phyloP scores from a whole-genome alignment of 2,113 vertebrate species.

The Trichechus manatus region DNA sequence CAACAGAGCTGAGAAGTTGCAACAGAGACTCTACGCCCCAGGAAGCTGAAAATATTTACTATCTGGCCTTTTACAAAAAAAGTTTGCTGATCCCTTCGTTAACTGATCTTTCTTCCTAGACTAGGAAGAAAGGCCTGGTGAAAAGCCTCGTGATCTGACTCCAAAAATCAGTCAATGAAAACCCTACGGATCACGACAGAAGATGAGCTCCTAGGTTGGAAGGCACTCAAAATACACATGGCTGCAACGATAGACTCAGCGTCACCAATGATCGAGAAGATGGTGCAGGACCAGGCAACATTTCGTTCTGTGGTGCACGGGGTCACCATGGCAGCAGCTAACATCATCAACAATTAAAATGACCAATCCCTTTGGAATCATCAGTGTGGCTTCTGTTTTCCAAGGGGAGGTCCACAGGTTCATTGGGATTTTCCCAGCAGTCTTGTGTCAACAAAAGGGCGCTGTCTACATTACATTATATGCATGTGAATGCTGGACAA shows the following conservation, averaged over 20 bases:
- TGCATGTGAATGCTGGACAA: too few relatives aligned
- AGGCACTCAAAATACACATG: not conserved
- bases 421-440: accelerated
- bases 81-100: accelerated
- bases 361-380: not conserved
- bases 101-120: not conserved
- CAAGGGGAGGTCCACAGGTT: not conserved
- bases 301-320: not conserved
- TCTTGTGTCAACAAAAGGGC: not conserved
- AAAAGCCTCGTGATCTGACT: not conserved
- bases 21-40: accelerated
- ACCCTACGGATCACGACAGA: not conserved
- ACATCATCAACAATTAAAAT: not conserved
- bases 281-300: not conserved
- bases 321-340: not conserved
- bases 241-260: too few relatives aligned
- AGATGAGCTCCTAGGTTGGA: not conserved
- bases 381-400: accelerated
- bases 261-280: too few relatives aligned
- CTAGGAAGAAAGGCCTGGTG: not conserved
- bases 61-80: accelerated
- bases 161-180: not conserved
- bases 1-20: accelerated
- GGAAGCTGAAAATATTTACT: accelerated
- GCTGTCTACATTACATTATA: not conserved